Percentiles rank a stretch among this genome's conserved stretches.
Evolutionary conservation across 2,888 invertebrate genomes (phyloP).

Genomic region (Eudasyphora cyanicolor): DNA sequence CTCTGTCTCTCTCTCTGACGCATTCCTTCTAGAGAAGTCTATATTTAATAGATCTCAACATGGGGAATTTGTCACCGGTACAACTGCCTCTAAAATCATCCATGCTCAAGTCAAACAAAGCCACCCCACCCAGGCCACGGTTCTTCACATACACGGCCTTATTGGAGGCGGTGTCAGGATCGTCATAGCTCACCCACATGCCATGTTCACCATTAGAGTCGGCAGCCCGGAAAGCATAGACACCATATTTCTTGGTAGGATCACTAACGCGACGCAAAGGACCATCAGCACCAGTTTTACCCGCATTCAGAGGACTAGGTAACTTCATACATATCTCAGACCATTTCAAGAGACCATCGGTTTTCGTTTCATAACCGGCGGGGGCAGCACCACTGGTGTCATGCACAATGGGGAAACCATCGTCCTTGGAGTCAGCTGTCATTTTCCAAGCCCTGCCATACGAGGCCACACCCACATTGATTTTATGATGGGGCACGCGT

Average conservation of each 20-base stretch:
- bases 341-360: conserved; percentile 88
- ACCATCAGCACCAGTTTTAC: conserved; percentile 83
- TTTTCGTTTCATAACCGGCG: conserved; percentile 86
- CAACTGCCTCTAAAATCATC: conserved; percentile 92
- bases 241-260: conserved; percentile 89
- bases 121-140: conserved; percentile 89
- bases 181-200: conserved; percentile 91
- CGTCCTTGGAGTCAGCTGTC: conserved; percentile 85
- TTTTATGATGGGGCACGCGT: conserved; percentile 84
- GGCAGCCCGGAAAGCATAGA: conserved; percentile 88
- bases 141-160: conserved; percentile 88
- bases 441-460: conserved; percentile 90
- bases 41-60: conserved; percentile 88
- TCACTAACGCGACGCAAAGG: conserved; percentile 88
- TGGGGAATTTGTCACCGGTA: conserved; percentile 89
- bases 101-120: conserved; percentile 87
- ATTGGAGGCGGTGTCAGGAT: conserved; percentile 89
- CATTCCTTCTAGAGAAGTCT: conserved; percentile 70
- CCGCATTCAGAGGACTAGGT: conserved; percentile 83
- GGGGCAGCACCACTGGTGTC: conserved; percentile 85
- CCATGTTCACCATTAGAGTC: conserved; percentile 85
- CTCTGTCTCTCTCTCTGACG: not conserved
- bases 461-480: conserved; percentile 87
- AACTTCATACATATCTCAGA: conserved; percentile 89
- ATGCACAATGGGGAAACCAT: conserved; percentile 88